A percentile compares a stretch with the other conserved stretches of the same genome.
These are phyloP conservation scores for Intellagama lesueurii DNA, from an alignment of 2,797 vertebrate genomes.

Conservation along the genomic window DNA sequence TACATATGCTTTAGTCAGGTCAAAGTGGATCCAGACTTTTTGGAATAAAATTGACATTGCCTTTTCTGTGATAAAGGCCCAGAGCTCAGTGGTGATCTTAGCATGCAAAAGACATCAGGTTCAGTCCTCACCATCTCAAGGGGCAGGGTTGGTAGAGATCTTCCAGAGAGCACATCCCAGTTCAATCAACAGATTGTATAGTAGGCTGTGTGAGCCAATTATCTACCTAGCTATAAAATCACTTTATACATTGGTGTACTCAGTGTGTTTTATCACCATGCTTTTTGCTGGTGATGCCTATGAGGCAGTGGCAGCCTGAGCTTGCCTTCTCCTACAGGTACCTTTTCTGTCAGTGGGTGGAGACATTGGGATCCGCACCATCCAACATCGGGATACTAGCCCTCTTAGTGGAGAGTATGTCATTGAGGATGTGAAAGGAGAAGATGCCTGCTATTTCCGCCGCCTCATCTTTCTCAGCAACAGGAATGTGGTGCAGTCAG, in stretches of 20 bases:
- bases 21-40: background rate
- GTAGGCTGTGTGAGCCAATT: background rate
- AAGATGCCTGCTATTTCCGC: slow-evolving; percentile 86
- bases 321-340: slow-evolving; percentile 79
- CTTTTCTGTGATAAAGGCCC: background rate
- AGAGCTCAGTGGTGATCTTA: background rate
- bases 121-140: background rate
- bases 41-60: background rate
- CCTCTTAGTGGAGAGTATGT: slow-evolving; percentile 89
- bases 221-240: background rate
- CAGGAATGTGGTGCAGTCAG: slow-evolving; percentile 91
- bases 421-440: slow-evolving; percentile 92
- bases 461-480: slow-evolving; percentile 92
- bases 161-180: background rate
- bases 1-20: too few relatives aligned
- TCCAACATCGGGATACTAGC: slow-evolving; percentile 84
- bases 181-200: background rate
- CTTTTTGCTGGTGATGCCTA: background rate
- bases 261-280: background rate
- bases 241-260: too few relatives aligned
- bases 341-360: slow-evolving; percentile 94
- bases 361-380: slow-evolving; percentile 89
- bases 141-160: background rate
- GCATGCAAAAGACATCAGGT: background rate
- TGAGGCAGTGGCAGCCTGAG: background rate